Evolutionary conservation across 2,888 invertebrate species (phyloP), one percentile per base, ranked within the genome.

Genomic region (Orchestes rusci): DNA sequence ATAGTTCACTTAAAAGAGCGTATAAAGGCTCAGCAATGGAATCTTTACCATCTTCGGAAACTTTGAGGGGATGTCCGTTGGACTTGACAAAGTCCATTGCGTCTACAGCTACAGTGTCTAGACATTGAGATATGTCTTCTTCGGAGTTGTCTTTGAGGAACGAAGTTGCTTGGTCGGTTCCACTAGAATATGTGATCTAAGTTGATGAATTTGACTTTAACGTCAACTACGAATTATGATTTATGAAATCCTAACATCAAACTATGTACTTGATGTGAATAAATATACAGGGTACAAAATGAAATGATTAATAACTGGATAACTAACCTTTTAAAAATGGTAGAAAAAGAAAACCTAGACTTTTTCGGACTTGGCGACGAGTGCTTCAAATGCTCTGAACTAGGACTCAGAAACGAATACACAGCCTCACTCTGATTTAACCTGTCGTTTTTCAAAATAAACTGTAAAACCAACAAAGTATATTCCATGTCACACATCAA

Each of bases 1-100:
- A 93, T 54, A 93, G 80, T 72, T 93, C 93, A 49, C 86, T 86
- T 56, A 93, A 75, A 30, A 93, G 70, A 1, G 82, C 77, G 65
- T 92, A 93, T n/a, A 93, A 68, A 0, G 92, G 92, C 64, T 92
- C 91, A 1, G 92, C 92, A 60, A 92, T 87, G 2, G 87, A 84
- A 64, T 93, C 92, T 58, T 85, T 77, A 49, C 79, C 79, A 57
- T 81, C 82, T 15, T 76, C 69, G 33, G 75, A 67, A 0, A 72
- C 61, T 44, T 74, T 64, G 19, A 67, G 50, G 46, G 66, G 32
- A 30, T 68, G 64, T 0, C 68, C 67, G n/a, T 65, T 65, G 8
- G 64, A 53, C 47, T 69, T 67, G 12, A 60, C 56, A 13, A 63
- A 62, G 45, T 74, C 74, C 8, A 63, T 66, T 10, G 68, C 55